These are phyloP conservation scores for Sylvia atricapilla DNA, from an alignment of 2,113 vertebrate species.

Conservation along the genomic window DNA sequence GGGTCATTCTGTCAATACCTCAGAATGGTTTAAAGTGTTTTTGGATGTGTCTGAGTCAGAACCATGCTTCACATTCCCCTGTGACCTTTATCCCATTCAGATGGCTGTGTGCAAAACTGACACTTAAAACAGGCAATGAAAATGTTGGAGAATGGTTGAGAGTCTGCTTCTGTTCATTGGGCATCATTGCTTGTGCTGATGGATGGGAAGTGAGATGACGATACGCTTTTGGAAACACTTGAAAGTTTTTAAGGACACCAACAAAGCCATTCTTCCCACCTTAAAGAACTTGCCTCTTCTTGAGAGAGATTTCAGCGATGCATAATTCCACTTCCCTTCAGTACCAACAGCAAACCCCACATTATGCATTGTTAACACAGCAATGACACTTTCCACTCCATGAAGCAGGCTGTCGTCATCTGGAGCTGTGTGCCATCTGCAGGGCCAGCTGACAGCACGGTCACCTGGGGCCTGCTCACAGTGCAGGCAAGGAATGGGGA, in stretches of 20 bases:
- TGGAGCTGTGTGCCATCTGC: conserved; percentile 29
- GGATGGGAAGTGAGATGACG: neutral
- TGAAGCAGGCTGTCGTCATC: neutral
- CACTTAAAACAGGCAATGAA: neutral
- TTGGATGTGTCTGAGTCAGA: neutral
- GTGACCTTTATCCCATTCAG: neutral
- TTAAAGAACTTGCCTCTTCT: neutral
- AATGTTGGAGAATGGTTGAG: fast-evolving
- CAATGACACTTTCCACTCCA: conserved; percentile 38
- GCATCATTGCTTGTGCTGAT: neutral
- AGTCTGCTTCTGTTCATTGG: neutral
- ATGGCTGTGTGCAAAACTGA: neutral
- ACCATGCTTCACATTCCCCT: fast-evolving
- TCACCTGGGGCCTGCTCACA: neutral
- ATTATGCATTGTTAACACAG: conserved; percentile 19
- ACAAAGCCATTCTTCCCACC: neutral
- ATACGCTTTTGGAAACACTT: neutral
- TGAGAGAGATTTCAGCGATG: neutral
- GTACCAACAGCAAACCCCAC: neutral
- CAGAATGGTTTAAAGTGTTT: neutral
- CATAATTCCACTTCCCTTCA: neutral
- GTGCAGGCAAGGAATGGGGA: neutral
- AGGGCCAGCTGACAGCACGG: neutral
- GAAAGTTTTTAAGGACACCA: neutral
- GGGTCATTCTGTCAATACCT: neutral